Percentiles rank a stretch among this genome's conserved stretches.
Evolutionary conservation across 2,797 vertebrate species (phyloP).

Genomic region (Valencia hispanica): DNA sequence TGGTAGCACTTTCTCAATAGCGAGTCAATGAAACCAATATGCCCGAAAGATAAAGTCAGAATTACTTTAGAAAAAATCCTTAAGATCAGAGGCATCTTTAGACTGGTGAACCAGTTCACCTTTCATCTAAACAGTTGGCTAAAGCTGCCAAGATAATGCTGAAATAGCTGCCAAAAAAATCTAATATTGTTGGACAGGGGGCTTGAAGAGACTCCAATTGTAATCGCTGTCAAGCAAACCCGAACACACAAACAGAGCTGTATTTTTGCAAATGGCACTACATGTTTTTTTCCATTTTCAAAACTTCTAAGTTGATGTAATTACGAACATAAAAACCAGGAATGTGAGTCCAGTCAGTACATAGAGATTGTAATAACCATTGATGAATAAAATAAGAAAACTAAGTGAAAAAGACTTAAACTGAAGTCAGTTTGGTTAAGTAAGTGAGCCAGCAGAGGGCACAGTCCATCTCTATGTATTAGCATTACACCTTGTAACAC

Average conservation of each 20-base stretch:
- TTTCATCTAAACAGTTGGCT: not conserved
- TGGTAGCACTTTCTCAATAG: not conserved
- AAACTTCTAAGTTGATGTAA: not conserved
- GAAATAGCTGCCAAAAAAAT: not conserved
- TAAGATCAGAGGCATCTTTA: not conserved
- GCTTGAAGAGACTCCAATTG: not conserved
- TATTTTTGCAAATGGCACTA: not conserved
- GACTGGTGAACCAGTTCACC: not conserved
- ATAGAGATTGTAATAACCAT: not conserved
- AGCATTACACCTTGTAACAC: constrained; percentile 19
- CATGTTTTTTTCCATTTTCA: not conserved
- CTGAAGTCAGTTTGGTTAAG: not conserved
- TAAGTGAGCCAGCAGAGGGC: constrained; percentile 15
- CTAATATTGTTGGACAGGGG: not conserved
- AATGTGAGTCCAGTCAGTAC: not conserved
- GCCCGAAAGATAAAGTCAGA: not conserved
- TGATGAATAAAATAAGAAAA: not conserved
- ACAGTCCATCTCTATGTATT: constrained; percentile 5
- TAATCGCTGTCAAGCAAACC: not conserved
- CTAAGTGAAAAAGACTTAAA: not conserved
- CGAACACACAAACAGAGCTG: not conserved
- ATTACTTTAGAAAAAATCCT: not conserved
- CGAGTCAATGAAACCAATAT: not conserved
- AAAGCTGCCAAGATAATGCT: not conserved
- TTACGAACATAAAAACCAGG: not conserved